Percentiles rank a stretch among this genome's conserved stretches.
phyloP scores from a whole-genome alignment of 1,140 invertebrate genomes.

The Tetragonula clypearis region DNA sequence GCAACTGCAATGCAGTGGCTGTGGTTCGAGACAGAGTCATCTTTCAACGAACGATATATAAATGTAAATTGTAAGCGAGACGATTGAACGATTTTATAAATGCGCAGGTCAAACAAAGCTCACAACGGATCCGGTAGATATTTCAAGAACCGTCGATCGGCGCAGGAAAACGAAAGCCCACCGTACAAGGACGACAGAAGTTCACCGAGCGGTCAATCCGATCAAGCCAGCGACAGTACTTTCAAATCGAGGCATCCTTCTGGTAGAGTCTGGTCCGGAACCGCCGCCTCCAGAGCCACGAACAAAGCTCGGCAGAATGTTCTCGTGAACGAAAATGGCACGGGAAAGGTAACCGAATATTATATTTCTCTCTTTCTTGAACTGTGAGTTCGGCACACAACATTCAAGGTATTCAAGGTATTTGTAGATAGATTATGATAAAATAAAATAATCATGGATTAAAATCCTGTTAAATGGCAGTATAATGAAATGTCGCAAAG shows the following conservation, averaged over 20 bases:
- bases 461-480: too few species aligned
- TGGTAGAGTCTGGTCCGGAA: slow-evolving; percentile 74
- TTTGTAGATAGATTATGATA: too few species aligned
- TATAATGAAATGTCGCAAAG: slow-evolving; percentile 13
- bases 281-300: slow-evolving; percentile 71
- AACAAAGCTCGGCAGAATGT: slow-evolving; percentile 77
- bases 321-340: slow-evolving; percentile 74
- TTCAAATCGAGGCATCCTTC: slow-evolving; percentile 81
- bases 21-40: not conserved
- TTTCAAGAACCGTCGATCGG: slow-evolving; percentile 66
- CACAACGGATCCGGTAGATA: slow-evolving; percentile 68
- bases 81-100: not conserved
- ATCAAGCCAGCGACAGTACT: slow-evolving; percentile 84
- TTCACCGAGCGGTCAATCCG: slow-evolving; percentile 92
- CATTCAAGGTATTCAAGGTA: too few species aligned
- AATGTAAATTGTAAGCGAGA: not conserved
- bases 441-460: too few species aligned
- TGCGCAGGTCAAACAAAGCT: slow-evolving; percentile 67
- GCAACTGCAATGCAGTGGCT: not conserved
- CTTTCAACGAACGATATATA: not conserved
- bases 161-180: slow-evolving; percentile 73
- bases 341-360: slow-evolving; percentile 65
- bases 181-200: slow-evolving; percentile 84
- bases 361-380: not conserved
- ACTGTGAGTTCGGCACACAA: not conserved